phyloP scores from a whole-genome alignment of 2,797 vertebrate species.

The Ibycter americanus region DNA sequence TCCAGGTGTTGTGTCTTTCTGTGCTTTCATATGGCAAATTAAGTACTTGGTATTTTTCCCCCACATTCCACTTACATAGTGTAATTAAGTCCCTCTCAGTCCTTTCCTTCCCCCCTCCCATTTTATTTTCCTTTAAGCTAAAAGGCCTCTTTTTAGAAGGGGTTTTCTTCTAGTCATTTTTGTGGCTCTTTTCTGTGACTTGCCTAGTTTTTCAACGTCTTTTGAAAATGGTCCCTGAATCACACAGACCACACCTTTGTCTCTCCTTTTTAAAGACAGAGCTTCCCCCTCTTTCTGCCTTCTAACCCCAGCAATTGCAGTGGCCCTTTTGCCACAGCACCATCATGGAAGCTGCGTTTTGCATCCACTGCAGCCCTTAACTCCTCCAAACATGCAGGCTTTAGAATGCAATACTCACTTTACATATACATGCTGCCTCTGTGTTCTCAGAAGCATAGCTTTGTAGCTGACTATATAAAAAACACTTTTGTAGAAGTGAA shows the following conservation, averaged over 20 bases:
- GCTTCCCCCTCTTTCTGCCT: neutral
- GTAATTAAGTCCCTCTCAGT: neutral
- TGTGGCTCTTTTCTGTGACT: neutral
- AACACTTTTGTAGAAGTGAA: neutral
- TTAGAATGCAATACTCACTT: neutral
- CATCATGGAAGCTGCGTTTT: neutral
- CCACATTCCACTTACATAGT: neutral
- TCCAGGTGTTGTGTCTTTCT: neutral
- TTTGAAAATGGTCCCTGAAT: neutral
- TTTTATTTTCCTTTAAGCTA: neutral
- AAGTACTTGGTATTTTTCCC: neutral
- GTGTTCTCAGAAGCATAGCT: neutral
- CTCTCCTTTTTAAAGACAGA: neutral
- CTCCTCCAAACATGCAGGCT: neutral
- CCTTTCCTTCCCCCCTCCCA: neutral
- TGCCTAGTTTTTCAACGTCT: neutral
- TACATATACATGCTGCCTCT: neutral
- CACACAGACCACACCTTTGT: neutral
- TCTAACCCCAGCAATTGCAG: neutral
- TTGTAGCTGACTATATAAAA: neutral
- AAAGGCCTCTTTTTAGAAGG: neutral
- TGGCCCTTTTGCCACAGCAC: neutral
- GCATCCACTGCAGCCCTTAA: neutral
- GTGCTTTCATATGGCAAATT: neutral
- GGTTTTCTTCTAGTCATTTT: neutral